A percentile compares a stretch with the other conserved stretches of the same genome.
Conservation (phyloP, 2,113 vertebrate species). For the Dipodomys stephensi region DNA sequence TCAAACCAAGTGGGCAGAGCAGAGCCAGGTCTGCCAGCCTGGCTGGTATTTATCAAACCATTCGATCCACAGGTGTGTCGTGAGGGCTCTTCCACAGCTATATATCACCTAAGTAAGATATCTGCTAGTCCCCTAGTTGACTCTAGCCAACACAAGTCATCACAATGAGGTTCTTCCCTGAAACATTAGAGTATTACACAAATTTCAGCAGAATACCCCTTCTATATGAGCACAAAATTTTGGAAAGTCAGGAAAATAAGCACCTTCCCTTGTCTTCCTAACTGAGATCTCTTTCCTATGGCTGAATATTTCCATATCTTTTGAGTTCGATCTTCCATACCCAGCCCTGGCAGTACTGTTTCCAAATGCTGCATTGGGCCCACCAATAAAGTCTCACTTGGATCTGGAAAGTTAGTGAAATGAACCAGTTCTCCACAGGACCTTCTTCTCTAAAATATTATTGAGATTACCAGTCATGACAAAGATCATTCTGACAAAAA, state of each 20-base stretch:
- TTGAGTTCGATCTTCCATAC: not conserved
- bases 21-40: not conserved
- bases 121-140: not conserved
- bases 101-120: not conserved
- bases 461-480: not conserved
- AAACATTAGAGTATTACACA: not conserved
- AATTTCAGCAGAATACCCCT: not conserved
- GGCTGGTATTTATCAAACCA: not conserved
- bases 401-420: not conserved
- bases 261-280: not conserved
- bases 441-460: not conserved
- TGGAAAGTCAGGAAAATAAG: not conserved
- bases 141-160: not conserved
- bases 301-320: not conserved
- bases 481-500: not conserved
- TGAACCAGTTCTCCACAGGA: not conserved
- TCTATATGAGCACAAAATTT: not conserved
- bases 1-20: constrained; percentile 10
- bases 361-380: not conserved
- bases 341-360: not conserved
- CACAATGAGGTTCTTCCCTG: not conserved
- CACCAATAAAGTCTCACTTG: not conserved
- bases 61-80: not conserved
- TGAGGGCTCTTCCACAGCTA: not conserved
- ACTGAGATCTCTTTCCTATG: not conserved